Evolutionary conservation across 2,113 vertebrate species (phyloP).

Genomic region (Colinus virginianus): DNA sequence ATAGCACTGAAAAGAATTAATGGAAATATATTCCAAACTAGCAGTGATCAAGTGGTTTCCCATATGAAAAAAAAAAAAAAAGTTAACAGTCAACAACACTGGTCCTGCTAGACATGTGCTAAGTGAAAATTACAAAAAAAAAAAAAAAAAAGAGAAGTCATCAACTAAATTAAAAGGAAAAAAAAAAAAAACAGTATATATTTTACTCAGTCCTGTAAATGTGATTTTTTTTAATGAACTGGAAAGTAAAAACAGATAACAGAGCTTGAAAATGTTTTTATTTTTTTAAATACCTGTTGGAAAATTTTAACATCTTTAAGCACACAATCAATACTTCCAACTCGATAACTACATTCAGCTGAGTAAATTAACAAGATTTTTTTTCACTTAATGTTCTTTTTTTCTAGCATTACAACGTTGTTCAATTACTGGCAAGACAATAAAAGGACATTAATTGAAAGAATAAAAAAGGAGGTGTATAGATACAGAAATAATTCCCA

Average conservation of each 20-base stretch:
- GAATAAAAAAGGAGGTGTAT: not conserved
- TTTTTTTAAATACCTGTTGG: conserved; percentile 57
- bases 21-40: conserved; percentile 58
- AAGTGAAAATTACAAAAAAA: conserved; percentile 6
- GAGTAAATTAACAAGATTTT: not conserved
- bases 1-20: conserved; percentile 53
- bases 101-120: conserved; percentile 57
- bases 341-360: not conserved
- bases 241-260: conserved; percentile 42
- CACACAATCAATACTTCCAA: conserved; percentile 39
- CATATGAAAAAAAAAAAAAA: conserved; percentile 15
- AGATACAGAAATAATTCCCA: not conserved
- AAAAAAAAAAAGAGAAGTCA: conserved; percentile 19
- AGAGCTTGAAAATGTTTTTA: conserved; percentile 41
- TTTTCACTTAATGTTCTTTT: not conserved
- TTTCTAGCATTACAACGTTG: not conserved
- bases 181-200: not conserved
- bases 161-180: not conserved
- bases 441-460: conserved; percentile 5
- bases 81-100: conserved; percentile 31
- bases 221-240: conserved; percentile 30
- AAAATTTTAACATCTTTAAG: conserved; percentile 34
- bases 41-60: conserved; percentile 48
- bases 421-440: conserved; percentile 20
- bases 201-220: conserved; percentile 43